A percentile compares a stretch with the other conserved stretches of the same genome.
Conservation (phyloP, 92 coral and sea anemone species). For the Isaurus tuberculatus region DNA sequence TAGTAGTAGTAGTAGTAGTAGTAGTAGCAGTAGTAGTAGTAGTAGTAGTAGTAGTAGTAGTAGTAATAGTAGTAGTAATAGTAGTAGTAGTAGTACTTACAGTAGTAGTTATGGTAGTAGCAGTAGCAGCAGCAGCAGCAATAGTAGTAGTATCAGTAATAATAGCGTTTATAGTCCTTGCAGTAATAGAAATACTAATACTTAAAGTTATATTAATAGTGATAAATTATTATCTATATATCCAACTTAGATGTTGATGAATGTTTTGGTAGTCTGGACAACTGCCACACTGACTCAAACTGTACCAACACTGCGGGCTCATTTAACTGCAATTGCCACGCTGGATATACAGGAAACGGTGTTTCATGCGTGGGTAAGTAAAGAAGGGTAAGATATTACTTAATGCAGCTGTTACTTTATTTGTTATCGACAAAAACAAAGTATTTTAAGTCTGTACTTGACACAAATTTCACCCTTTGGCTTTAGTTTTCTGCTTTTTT, state of each 20-base stretch:
- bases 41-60: not conserved
- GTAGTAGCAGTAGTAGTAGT: not conserved
- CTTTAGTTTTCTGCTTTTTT: too few species aligned
- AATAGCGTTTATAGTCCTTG: too few species aligned
- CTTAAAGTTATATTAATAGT: too few species aligned
- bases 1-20: not conserved
- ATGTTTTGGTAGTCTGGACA: slow-evolving; percentile 20
- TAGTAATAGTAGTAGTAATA: not conserved
- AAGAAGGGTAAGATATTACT: not conserved
- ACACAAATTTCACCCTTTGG: too few species aligned
- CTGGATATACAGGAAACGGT: slow-evolving; percentile 43
- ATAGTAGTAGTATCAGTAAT: too few species aligned
- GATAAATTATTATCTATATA: too few species aligned
- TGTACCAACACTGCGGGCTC: slow-evolving; percentile 51
- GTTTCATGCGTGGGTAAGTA: slow-evolving; percentile 39
- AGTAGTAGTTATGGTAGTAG: not conserved
- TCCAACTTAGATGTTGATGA: slow-evolving; percentile 29
- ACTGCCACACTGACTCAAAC: slow-evolving; percentile 42
- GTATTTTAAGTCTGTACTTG: too few species aligned
- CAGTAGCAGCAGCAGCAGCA: not conserved
- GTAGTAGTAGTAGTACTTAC: not conserved
- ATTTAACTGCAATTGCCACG: slow-evolving; percentile 37
- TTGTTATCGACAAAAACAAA: too few species aligned
- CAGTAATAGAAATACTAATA: too few species aligned
- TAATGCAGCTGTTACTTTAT: not conserved